These are phyloP conservation scores for Meriones unguiculatus DNA, from an alignment of 2,113 vertebrate genomes.

Conservation along the genomic window DNA sequence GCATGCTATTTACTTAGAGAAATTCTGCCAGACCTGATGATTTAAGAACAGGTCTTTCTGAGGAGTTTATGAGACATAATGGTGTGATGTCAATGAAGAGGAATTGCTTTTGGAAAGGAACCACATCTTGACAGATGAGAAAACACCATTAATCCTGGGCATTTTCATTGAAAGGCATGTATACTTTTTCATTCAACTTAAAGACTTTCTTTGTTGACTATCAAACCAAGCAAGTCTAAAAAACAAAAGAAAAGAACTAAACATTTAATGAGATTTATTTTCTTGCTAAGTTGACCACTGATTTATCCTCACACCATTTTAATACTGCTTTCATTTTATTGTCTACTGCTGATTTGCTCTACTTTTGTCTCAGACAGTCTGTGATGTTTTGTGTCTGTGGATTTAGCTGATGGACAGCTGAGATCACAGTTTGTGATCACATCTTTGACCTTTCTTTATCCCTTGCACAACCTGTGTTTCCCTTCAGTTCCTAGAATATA, in stretches of 20 bases:
- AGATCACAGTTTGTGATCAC: neutral
- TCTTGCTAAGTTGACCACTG: neutral
- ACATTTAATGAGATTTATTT: neutral
- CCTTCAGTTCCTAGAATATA: neutral
- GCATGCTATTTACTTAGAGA: conserved; percentile 21
- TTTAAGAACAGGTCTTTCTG: conserved; percentile 28
- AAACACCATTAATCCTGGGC: neutral
- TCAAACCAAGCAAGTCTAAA: neutral
- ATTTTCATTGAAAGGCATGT: neutral
- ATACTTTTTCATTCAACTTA: neutral
- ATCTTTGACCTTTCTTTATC: neutral
- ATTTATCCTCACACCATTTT: neutral
- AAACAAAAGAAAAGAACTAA: neutral
- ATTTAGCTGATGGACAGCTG: neutral
- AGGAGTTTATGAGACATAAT: conserved; percentile 2
- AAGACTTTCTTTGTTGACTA: neutral
- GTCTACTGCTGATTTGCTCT: neutral
- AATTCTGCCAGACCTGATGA: conserved; percentile 38
- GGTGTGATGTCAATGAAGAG: neutral
- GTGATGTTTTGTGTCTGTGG: neutral
- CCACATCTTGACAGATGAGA: neutral
- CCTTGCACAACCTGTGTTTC: neutral
- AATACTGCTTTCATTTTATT: neutral
- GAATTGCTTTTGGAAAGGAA: conserved; percentile 29
- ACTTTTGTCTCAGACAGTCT: neutral